These are phyloP conservation scores for Oryctolagus cuniculus DNA, from an alignment of 2,113 vertebrate species.

Conservation along the genomic window DNA sequence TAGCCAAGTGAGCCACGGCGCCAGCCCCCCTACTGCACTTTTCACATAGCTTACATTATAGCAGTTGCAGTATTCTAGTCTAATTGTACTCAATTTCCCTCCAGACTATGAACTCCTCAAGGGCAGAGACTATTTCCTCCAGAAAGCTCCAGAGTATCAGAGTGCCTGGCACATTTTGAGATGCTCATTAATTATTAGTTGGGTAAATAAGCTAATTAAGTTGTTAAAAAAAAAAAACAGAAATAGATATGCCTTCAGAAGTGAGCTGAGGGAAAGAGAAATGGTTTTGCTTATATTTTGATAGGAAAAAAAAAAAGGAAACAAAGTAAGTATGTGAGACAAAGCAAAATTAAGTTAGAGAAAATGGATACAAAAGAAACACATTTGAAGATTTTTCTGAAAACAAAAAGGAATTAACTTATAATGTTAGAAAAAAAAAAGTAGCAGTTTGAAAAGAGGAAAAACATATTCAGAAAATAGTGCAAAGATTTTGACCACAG, in stretches of 20 bases:
- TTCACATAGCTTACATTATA: background rate
- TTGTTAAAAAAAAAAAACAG: conserved; percentile 53
- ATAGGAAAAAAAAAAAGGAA: conserved; percentile 44
- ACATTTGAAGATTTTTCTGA: background rate
- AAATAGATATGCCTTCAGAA: conserved; percentile 44
- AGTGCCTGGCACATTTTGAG: conserved; percentile 7
- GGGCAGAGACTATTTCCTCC: conserved; percentile 12
- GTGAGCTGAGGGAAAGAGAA: conserved; percentile 20
- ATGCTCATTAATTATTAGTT: conserved; percentile 40
- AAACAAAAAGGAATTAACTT: background rate
- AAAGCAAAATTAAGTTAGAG: conserved; percentile 52
- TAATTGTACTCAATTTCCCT: conserved; percentile 47
- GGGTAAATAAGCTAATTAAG: conserved; percentile 31
- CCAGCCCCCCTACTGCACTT: background rate
- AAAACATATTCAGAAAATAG: conserved; percentile 55
- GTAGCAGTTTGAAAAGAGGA: conserved; percentile 25
- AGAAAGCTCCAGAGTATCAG: background rate
- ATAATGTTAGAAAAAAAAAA: background rate
- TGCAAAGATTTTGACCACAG: conserved; percentile 23
- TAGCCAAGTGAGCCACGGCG: too few relatives aligned
- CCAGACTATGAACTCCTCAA: conserved; percentile 28
- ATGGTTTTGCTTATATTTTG: conserved; percentile 49
- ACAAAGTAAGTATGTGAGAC: conserved; percentile 27
- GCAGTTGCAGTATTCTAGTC: conserved; percentile 2
- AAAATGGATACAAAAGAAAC: conserved; percentile 18